Base-by-base conservation (phyloP, 2,888 invertebrate species). In the Amphimallon solstitiale region DNA sequence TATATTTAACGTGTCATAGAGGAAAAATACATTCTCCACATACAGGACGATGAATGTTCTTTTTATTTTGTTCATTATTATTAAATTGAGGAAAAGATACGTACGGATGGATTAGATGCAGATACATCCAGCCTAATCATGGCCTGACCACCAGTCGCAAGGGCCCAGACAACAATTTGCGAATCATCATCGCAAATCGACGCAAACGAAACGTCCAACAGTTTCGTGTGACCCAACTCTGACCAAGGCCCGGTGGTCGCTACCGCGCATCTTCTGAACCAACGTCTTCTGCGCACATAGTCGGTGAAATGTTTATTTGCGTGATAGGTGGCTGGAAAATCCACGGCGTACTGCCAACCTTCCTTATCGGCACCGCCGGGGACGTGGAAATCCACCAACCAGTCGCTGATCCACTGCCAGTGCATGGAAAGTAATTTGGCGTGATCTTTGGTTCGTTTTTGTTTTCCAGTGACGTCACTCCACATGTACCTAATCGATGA, bases 321-420 rank as follows among this genome's bases (percentile, higher is more conserved):
- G 77, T 95, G 95, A 81, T 94, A 96, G 7, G 90, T 88, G 1
- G 93, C 89, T 0, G 95, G 94, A 78, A 97, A 96, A 82, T 96
- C 95, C 0, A 93, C 91, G 0, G 96, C 95, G 81, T 96, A 97
- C 78, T 97, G 97, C 97, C 97, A 97, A 1, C 97, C 97, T 72
- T 95, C 94, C 66, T 88, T 87, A 80, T 97, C 96, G 0, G 93
- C 94, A 1, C 95, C 96, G 1, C 94, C 95, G 0, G 93, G 92
- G 6, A 93, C 91, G 77, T 92, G 92, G 79, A 92, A 95, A 82
- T 97, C 97, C n/a, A 95, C 87, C 80, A 91, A 88, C 97, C 97
- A 97, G 79, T 96, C 96, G 0, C 93, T 92, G 68, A 90, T 86
- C 96, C 96, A 97, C 76, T 93, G 92, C 92, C 95, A 96, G 77